Percentiles rank a stretch among this genome's conserved stretches.
phyloP scores from a whole-genome alignment of 92 coral and sea anemone species.

The Porites lobata region DNA sequence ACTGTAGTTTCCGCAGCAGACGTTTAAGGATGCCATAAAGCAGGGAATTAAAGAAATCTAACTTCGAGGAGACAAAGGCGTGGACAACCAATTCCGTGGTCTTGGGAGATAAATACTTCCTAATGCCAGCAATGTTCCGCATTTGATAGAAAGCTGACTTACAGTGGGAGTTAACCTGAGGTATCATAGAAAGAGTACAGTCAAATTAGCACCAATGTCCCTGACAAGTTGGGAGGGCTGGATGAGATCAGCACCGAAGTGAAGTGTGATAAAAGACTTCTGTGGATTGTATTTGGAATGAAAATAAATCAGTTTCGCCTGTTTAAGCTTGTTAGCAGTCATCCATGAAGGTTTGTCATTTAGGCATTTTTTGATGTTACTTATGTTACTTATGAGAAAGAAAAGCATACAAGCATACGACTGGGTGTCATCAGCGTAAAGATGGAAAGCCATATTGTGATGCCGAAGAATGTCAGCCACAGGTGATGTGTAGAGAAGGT shows the following conservation, averaged over 20 bases:
- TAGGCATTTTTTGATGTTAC: too few species aligned
- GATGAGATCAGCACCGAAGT: background rate
- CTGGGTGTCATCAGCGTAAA: slow-evolving; percentile 40
- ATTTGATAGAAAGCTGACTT: slow-evolving; percentile 7
- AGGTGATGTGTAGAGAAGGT: too few species aligned
- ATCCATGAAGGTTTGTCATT: slow-evolving; percentile 9
- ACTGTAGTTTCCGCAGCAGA: slow-evolving; percentile 10
- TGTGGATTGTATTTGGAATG: slow-evolving; percentile 10
- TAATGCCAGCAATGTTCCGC: slow-evolving; percentile 14
- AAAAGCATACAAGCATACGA: background rate
- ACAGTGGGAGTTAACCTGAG: slow-evolving; percentile 6
- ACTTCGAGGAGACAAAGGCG: slow-evolving; percentile 26
- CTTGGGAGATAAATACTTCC: slow-evolving; percentile 14
- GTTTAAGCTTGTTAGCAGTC: slow-evolving; percentile 31
- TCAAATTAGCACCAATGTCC: slow-evolving; percentile 35
- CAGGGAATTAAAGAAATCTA: slow-evolving; percentile 12
- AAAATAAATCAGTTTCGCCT: slow-evolving; percentile 19
- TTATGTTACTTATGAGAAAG: too few species aligned
- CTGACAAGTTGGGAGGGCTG: slow-evolving; percentile 1
- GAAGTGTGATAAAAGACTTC: background rate
- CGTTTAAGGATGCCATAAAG: slow-evolving; percentile 27
- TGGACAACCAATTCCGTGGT: slow-evolving; percentile 11
- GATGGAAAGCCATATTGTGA: background rate
- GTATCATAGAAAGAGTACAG: slow-evolving; percentile 3
- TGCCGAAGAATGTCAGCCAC: too few species aligned